These are phyloP conservation scores for Sycophila texana DNA, from an alignment of 2,888 invertebrate genomes.

Conservation along the genomic window DNA sequence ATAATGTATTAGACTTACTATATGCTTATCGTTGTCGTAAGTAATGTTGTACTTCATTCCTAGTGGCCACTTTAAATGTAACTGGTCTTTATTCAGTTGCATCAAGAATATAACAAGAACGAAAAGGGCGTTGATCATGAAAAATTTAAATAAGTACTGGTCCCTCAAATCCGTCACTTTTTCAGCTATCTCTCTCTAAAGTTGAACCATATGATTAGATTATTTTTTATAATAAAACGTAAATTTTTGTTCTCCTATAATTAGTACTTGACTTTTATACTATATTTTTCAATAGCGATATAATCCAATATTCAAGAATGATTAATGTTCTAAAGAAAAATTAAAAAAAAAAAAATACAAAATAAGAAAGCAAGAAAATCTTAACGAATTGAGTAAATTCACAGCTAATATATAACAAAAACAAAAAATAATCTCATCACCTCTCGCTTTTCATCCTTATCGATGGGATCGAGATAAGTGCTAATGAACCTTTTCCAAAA, in stretches of 20 bases:
- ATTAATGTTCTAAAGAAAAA: too few relatives aligned
- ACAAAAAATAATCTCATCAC: neutral
- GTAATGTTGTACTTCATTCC: conserved; percentile 76
- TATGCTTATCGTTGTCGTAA: conserved; percentile 68
- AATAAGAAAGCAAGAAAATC: too few relatives aligned
- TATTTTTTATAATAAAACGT: neutral
- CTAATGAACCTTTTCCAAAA: conserved; percentile 89
- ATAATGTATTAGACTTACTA: conserved; percentile 67
- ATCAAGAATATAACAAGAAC: conserved; percentile 81
- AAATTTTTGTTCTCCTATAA: conserved; percentile 60
- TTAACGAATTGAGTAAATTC: too few relatives aligned
- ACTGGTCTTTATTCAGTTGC: conserved; percentile 79
- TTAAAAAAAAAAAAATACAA: too few relatives aligned
- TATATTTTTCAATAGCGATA: too few relatives aligned
- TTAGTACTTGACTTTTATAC: too few relatives aligned
- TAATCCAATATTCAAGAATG: too few relatives aligned
- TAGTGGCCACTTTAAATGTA: conserved; percentile 80
- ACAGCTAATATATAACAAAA: too few relatives aligned
- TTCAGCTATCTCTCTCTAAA: conserved; percentile 72
- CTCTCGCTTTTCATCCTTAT: conserved; percentile 71
- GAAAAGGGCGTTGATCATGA: conserved; percentile 83
- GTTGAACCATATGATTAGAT: neutral
- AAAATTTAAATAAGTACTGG: conserved; percentile 79
- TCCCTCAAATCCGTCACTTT: conserved; percentile 78
- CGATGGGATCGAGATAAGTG: conserved; percentile 86